Evolutionary conservation across 2,797 vertebrate genomes (phyloP), one percentile per base, ranked within the genome.

Genomic region (Odontamblyopus lacepedii): DNA sequence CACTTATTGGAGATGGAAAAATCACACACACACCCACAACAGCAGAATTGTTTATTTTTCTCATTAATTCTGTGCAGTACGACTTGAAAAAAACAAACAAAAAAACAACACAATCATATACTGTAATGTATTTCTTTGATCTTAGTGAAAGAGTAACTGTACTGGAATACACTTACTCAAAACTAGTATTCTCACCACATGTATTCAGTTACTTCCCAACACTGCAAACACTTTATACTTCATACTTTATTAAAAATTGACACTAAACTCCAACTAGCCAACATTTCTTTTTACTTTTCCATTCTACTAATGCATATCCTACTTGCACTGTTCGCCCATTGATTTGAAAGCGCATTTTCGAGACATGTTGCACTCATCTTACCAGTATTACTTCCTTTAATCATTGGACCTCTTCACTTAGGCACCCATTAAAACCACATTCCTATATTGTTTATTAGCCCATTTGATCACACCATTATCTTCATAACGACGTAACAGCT

Each of bases 391-490:
- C 73, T 77, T 67, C 30, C 32, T 59, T 30, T 41, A 63, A 41
- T 44, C 51, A 26, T 27, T 32, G 73, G 71, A 50, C 55, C 60
- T 38, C n/a, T 69, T 78, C 63, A 72, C 73, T 82, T 86, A 82
- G 66, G 56, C 60, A 35, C 57, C 69, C 72, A 85, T 87, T 83
- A 84, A 78, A 32, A 79, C 74, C 73, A 71, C 63, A 73, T 74
- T 78, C 71, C 26, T 76, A 81, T 80, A 78, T 71, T 74, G 77
- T 78, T 79, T 78, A 80, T 77, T 68, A 77, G 80, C 75, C 76
- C 70, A 65, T 86, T 78, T 81, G 15, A 80, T 82, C 80, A 53
- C 3, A 50, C 65, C 73, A 80, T 88, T 87, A 83, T 75, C 76
- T 74, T 74, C 76, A 63, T 71, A 71, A 73, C 70, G 13, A 69